A percentile compares a stretch with the other conserved stretches of the same genome.
phyloP scores from a whole-genome alignment of 2,888 invertebrate genomes.

The Clepsis dumicolana region DNA sequence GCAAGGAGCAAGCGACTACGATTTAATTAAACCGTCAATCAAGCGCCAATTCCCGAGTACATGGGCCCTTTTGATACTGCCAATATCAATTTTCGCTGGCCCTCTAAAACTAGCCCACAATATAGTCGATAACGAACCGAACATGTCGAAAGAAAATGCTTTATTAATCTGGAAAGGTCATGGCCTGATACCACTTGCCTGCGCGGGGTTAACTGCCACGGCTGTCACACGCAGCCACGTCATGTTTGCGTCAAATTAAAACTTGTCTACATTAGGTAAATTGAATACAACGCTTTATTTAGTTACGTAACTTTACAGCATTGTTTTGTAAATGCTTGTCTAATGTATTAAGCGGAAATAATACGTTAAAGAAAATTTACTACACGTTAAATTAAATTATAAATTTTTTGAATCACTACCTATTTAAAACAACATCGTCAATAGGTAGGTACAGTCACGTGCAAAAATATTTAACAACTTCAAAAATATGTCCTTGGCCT shows the following conservation, averaged over 20 bases:
- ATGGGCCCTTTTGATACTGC: constrained; percentile 31
- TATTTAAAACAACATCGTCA: too few species aligned
- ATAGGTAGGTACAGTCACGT: too few species aligned
- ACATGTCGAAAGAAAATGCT: constrained; percentile 5
- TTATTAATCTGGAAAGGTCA: background rate
- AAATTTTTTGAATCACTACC: too few species aligned
- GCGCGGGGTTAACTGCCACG: background rate
- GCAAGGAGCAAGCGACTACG: background rate
- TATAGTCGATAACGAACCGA: constrained; percentile 12
- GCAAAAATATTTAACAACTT: too few species aligned
- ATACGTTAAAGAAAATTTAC: background rate
- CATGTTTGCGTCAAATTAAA: background rate
- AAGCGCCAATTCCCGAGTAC: constrained; percentile 29
- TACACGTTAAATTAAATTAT: too few species aligned
- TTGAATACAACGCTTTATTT: background rate
- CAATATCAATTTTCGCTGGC: constrained; percentile 25
- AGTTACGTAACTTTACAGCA: background rate
- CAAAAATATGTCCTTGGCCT: too few species aligned
- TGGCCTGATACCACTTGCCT: background rate
- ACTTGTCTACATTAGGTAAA: background rate
- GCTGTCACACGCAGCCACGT: constrained; percentile 1
- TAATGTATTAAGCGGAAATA: background rate
- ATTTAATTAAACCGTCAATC: constrained; percentile 41
- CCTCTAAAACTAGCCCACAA: constrained; percentile 28
- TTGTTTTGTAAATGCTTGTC: background rate